Conservation (phyloP, 1,140 invertebrate genomes). For the Lithobius niger region DNA sequence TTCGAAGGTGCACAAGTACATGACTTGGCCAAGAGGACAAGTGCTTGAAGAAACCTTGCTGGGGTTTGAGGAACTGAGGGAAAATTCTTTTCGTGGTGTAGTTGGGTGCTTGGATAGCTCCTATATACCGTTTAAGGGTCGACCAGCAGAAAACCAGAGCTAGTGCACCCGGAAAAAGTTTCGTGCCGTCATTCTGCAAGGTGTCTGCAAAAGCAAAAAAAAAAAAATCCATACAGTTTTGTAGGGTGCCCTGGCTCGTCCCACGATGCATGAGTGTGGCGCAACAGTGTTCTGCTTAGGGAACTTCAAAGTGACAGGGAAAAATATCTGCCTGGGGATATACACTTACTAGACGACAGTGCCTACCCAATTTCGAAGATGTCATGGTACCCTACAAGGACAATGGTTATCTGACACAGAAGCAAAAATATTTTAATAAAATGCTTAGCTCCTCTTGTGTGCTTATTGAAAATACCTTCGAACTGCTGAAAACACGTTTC, state of each 20-base stretch:
- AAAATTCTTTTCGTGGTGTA: neutral
- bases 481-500: too few relatives aligned
- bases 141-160: neutral
- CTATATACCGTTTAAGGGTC: neutral
- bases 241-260: slow-evolving; percentile 14
- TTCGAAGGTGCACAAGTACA: too few relatives aligned
- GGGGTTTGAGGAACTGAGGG: too few relatives aligned
- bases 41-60: too few relatives aligned
- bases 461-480: slow-evolving; percentile 26
- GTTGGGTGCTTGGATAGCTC: neutral
- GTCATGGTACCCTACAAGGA: slow-evolving; percentile 25
- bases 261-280: too few relatives aligned
- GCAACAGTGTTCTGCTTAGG: slow-evolving; percentile 8
- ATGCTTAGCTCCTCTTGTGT: too few relatives aligned
- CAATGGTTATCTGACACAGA: too few relatives aligned
- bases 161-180: slow-evolving; percentile 7
- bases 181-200: too few relatives aligned
- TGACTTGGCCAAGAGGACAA: too few relatives aligned
- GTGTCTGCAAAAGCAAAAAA: slow-evolving; percentile 9
- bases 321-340: slow-evolving; percentile 7
- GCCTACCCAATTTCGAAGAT: slow-evolving; percentile 25
- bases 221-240: slow-evolving; percentile 11
- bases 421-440: too few relatives aligned
- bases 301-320: neutral
- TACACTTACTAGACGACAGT: slow-evolving; percentile 26